Evolutionary conservation across 2,797 vertebrate genomes (phyloP).

Genomic region (Cossypha polioptera): DNA sequence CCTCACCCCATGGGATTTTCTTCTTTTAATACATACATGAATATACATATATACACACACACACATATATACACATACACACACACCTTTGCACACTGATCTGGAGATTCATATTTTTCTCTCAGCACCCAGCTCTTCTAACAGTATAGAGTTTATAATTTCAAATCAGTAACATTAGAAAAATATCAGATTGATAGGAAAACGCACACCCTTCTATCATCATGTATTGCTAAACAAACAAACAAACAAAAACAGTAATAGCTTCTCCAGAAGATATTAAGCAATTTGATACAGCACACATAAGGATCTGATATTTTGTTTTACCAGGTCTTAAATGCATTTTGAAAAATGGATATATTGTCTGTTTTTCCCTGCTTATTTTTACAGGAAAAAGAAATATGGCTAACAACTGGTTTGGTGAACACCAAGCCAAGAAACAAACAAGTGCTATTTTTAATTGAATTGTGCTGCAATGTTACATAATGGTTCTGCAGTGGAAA

Average conservation of each 20-base stretch:
- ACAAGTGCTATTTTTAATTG: slow-evolving; percentile 7
- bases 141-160: not conserved
- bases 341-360: not conserved
- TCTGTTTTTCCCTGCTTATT: not conserved
- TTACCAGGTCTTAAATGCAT: not conserved
- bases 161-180: not conserved
- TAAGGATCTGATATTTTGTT: not conserved
- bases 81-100: not conserved
- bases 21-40: slow-evolving; percentile 13
- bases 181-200: not conserved
- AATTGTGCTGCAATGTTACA: slow-evolving; percentile 20
- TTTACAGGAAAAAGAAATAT: not conserved
- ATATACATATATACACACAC: slow-evolving; percentile 33
- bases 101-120: not conserved
- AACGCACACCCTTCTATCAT: not conserved
- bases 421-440: slow-evolving; percentile 44
- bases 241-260: not conserved
- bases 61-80: not conserved
- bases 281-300: not conserved
- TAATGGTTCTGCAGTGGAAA: slow-evolving; percentile 11
- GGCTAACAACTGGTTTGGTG: slow-evolving; percentile 5
- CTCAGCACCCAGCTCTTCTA: not conserved
- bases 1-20: not conserved
- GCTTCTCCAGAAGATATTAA: not conserved
- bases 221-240: not conserved